Percentiles rank a stretch among this genome's conserved stretches.
Conservation (phyloP, 2,797 vertebrate genomes). For the Gobionotothen gibberifrons region DNA sequence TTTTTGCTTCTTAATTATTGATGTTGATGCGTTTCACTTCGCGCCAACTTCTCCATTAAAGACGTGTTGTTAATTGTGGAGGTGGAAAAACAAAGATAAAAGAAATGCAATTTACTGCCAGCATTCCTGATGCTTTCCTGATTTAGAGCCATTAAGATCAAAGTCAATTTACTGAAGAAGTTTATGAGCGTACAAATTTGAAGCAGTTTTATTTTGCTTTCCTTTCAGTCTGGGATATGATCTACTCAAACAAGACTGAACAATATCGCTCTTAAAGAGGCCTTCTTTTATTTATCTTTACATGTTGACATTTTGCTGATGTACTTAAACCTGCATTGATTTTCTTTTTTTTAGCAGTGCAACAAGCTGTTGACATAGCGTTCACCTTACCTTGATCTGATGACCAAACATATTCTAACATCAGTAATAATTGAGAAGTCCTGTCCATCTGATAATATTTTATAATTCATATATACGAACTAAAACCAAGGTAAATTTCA, state of each 20-base stretch:
- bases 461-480: too few species aligned
- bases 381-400: not conserved
- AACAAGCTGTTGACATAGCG: not conserved
- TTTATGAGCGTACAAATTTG: not conserved
- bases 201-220: not conserved
- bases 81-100: conserved; percentile 60
- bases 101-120: conserved; percentile 58
- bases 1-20: conserved; percentile 78
- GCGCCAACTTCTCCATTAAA: conserved; percentile 70
- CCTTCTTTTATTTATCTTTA: too few species aligned
- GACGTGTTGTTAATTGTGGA: conserved; percentile 64
- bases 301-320: too few species aligned
- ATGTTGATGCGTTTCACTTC: conserved; percentile 68
- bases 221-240: too few species aligned
- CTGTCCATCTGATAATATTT: too few species aligned
- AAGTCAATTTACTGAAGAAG: conserved; percentile 10
- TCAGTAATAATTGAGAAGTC: too few species aligned
- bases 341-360: not conserved
- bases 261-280: too few species aligned
- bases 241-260: too few species aligned
- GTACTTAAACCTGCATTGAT: not conserved
- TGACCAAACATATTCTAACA: not conserved
- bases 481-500: too few species aligned
- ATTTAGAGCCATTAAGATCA: conserved; percentile 24
- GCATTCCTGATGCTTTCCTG: conserved; percentile 42